phyloP scores from a whole-genome alignment of 2,113 vertebrate genomes.

The Sphyrna mokarran region DNA sequence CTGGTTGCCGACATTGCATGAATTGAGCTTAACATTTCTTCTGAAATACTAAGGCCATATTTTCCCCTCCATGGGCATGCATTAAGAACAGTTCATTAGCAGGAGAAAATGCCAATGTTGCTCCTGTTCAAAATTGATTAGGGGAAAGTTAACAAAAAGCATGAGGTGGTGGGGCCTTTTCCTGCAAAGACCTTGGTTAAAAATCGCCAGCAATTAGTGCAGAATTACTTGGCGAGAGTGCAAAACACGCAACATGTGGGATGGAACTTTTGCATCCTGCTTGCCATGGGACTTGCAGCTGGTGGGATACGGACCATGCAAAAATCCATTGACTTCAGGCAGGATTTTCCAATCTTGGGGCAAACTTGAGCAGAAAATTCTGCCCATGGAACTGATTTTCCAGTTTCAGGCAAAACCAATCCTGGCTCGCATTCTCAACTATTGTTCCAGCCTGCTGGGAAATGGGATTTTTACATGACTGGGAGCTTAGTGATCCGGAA shows the following conservation, averaged over 20 bases:
- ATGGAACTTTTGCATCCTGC: too few relatives aligned
- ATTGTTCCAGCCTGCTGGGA: too few relatives aligned
- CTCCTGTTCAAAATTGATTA: not conserved
- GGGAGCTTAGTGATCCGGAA: not conserved
- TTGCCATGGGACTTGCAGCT: too few relatives aligned
- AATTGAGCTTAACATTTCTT: constrained; percentile 7
- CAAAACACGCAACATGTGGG: not conserved
- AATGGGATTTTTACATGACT: too few relatives aligned
- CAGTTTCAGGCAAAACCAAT: too few relatives aligned
- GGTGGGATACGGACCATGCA: too few relatives aligned
- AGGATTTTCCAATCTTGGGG: too few relatives aligned
- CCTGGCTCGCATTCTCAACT: too few relatives aligned
- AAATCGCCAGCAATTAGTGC: not conserved
- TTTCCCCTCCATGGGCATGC: not conserved
- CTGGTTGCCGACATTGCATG: not conserved
- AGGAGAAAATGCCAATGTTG: not conserved
- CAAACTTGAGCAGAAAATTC: too few relatives aligned
- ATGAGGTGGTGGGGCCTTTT: too few relatives aligned
- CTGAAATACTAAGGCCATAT: not conserved
- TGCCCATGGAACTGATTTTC: too few relatives aligned
- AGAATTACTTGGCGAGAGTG: not conserved
- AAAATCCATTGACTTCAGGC: too few relatives aligned
- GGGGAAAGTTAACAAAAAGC: not conserved
- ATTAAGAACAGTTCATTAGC: not conserved
- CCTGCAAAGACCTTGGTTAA: not conserved